These are phyloP conservation scores for Nephrotoma appendiculata DNA, from an alignment of 2,888 invertebrate genomes.

Conservation along the genomic window DNA sequence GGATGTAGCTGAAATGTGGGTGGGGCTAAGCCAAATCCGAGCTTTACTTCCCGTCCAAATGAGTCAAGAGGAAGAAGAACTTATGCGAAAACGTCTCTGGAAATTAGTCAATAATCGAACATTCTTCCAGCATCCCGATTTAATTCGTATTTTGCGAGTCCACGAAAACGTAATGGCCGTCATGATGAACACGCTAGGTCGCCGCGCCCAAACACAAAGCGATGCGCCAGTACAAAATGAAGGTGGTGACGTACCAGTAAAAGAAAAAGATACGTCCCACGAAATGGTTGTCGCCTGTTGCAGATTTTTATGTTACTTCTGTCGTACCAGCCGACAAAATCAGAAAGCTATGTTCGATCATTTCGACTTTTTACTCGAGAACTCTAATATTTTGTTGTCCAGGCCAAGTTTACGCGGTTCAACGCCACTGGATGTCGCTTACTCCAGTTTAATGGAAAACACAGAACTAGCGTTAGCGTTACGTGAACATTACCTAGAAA, in stretches of 20 bases:
- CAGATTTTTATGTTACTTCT: conserved; percentile 98
- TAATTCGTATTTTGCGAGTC: conserved; percentile 88
- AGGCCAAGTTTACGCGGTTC: conserved; percentile 91
- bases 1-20: conserved; percentile 92
- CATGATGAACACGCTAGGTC: conserved; percentile 97
- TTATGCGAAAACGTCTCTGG: conserved; percentile 94
- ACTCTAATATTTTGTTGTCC: conserved; percentile 93
- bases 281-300: conserved; percentile 99
- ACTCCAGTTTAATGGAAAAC: conserved; percentile 99
- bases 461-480: conserved; percentile 95
- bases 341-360: conserved; percentile 99
- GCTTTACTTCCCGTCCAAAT: conserved; percentile 95
- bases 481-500: conserved; percentile 94
- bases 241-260: conserved; percentile 34
- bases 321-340: conserved; percentile 93
- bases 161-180: conserved; percentile 99
- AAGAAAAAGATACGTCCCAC: conserved; percentile 74
- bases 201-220: conserved; percentile 79
- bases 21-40: conserved; percentile 89
- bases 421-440: conserved; percentile 96
- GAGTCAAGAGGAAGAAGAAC: conserved; percentile 95
- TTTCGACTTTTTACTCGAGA: conserved; percentile 92
- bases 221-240: conserved; percentile 54
- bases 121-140: conserved; percentile 99
- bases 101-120: conserved; percentile 97